phyloP scores from a whole-genome alignment of 2,113 vertebrate species.

The Bungarus multicinctus region DNA sequence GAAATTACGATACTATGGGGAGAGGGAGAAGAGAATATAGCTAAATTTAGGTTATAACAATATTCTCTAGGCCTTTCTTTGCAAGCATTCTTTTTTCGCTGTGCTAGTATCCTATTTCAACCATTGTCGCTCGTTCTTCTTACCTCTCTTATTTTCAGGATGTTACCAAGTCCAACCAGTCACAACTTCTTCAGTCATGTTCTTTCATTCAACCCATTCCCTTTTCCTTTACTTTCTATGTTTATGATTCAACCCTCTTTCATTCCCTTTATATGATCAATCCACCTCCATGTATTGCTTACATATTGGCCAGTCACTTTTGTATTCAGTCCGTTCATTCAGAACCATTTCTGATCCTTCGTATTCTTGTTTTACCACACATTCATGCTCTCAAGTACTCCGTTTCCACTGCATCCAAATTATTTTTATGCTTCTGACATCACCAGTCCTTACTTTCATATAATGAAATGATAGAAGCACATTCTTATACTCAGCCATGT shows the following conservation, averaged over 20 bases:
- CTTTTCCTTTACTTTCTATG: not conserved
- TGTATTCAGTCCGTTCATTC: not conserved
- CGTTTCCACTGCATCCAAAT: not conserved
- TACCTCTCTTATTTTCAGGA: not conserved
- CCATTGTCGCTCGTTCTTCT: not conserved
- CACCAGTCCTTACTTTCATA: not conserved
- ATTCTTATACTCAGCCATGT: not conserved
- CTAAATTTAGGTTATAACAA: not conserved
- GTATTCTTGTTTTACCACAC: not conserved
- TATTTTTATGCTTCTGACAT: not conserved
- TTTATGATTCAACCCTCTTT: not conserved
- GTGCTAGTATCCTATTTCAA: not conserved
- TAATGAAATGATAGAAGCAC: not conserved
- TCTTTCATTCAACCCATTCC: not conserved
- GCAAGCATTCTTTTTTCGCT: not conserved
- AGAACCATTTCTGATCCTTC: not conserved
- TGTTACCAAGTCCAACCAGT: not conserved
- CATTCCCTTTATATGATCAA: not conserved
- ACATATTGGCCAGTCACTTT: not conserved
- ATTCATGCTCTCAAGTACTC: not conserved
- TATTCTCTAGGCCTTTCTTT: not conserved
- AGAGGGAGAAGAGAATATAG: not conserved
- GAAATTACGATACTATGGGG: not conserved
- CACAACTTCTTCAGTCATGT: not conserved
- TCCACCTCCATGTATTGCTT: not conserved